These are phyloP conservation scores for Pseudopipra pipra DNA, from an alignment of 2,113 vertebrate genomes.

Conservation along the genomic window DNA sequence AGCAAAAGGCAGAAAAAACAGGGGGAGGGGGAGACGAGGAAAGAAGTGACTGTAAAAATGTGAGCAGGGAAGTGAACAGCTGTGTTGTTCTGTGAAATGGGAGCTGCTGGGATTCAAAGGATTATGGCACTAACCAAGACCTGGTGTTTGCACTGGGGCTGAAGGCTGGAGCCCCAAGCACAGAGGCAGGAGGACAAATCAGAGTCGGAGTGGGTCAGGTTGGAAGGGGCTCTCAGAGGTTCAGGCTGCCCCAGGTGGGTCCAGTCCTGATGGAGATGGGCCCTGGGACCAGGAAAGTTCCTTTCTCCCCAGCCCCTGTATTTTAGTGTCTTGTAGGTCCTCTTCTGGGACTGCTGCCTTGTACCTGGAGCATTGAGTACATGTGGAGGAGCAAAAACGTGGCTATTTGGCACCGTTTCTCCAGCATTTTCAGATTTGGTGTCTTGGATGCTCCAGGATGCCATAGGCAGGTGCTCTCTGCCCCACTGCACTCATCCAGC, in stretches of 20 bases:
- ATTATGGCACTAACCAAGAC: not conserved
- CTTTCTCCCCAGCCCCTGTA: fast-evolving
- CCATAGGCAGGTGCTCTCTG: not conserved
- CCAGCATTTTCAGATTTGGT: not conserved
- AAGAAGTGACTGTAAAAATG: not conserved
- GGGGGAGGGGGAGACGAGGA: not conserved
- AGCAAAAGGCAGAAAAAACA: not conserved
- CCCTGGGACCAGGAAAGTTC: not conserved
- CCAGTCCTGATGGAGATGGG: not conserved
- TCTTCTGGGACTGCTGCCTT: not conserved
- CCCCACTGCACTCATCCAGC: not conserved
- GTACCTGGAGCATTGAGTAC: not conserved
- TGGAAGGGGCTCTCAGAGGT: not conserved
- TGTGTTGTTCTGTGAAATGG: not conserved
- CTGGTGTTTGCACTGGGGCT: not conserved
- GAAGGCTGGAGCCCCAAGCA: not conserved
- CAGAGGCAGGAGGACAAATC: not conserved
- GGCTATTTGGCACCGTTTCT: fast-evolving
- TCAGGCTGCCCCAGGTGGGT: not conserved
- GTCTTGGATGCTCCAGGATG: not conserved
- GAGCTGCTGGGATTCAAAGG: conserved; percentile 3
- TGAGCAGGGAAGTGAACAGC: not conserved
- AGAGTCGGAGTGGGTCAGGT: not conserved
- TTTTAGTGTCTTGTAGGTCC: fast-evolving
- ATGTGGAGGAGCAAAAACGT: not conserved